These are phyloP conservation scores for Brachionus plicatilis DNA, from an alignment of 1,140 invertebrate genomes.

Conservation along the genomic window DNA sequence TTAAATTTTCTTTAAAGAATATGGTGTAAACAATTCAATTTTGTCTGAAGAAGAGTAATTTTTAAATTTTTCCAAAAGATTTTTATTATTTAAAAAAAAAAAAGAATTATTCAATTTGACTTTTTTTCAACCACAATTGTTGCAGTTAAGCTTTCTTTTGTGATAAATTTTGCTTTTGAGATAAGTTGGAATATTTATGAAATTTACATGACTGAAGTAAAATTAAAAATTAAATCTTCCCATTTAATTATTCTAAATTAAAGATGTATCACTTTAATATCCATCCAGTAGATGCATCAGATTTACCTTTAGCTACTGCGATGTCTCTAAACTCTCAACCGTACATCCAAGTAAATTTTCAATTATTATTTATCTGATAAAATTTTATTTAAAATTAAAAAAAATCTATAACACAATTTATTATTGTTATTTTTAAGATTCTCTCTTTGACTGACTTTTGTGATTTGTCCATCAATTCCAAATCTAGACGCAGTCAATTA, in stretches of 20 bases:
- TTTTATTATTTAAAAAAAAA: not conserved
- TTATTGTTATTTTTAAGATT: not conserved
- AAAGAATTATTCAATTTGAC: not conserved
- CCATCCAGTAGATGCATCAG: not conserved
- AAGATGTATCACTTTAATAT: slow-evolving; percentile 36
- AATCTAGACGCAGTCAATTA: not conserved
- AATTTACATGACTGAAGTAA: slow-evolving; percentile 38
- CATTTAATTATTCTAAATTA: not conserved
- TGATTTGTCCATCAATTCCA: not conserved
- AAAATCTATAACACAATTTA: not conserved
- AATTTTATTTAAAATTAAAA: not conserved
- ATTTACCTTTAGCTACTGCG: not conserved
- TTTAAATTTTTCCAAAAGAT: not conserved
- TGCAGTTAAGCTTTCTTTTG: not conserved
- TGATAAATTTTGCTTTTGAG: not conserved
- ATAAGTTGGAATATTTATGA: slow-evolving; percentile 31
- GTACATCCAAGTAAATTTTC: slow-evolving; percentile 12
- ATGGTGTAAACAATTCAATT: not conserved
- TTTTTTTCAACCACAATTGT: not conserved
- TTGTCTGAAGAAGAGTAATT: not conserved
- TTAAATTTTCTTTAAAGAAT: not conserved
- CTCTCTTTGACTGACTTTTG: slow-evolving; percentile 8
- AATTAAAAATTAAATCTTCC: not conserved
- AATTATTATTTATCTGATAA: too few relatives aligned
- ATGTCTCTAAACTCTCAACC: slow-evolving; percentile 28